phyloP scores from a whole-genome alignment of 2,888 invertebrate species.

The Dicranocentrus wangi region DNA sequence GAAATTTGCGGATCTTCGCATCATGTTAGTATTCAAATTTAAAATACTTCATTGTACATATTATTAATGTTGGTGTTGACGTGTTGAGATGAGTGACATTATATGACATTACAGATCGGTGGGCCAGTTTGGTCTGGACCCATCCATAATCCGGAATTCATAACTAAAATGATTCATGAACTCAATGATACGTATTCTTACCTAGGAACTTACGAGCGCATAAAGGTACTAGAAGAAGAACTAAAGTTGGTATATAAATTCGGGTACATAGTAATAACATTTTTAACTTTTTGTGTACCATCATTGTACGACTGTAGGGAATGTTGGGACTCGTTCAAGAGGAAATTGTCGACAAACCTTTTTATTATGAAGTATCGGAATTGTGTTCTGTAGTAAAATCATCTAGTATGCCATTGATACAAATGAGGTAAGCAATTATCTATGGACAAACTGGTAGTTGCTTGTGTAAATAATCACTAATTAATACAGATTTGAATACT shows the following conservation, averaged over 20 bases:
- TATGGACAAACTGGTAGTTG: not conserved
- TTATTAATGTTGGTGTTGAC: too few relatives aligned
- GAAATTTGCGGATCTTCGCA: conserved; percentile 84
- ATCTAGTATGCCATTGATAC: conserved; percentile 82
- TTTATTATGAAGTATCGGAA: conserved; percentile 90
- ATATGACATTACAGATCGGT: too few relatives aligned
- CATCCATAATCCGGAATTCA: conserved; percentile 87
- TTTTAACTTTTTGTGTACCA: not conserved
- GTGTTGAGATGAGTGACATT: too few relatives aligned
- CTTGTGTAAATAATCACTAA: not conserved
- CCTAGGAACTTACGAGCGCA: conserved; percentile 83
- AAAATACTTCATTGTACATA: too few relatives aligned
- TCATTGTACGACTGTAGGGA: conserved; percentile 77
- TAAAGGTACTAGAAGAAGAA: conserved; percentile 75
- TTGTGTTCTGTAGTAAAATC: conserved; percentile 84
- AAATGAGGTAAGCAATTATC: conserved; percentile 79
- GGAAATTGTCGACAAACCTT: conserved; percentile 87
- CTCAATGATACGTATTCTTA: conserved; percentile 74
- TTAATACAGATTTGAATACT: too few relatives aligned
- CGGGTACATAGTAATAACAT: not conserved
- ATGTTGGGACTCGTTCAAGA: conserved; percentile 86
- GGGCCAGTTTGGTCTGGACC: conserved; percentile 96
- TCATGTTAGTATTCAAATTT: conserved; percentile 83
- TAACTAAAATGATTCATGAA: conserved; percentile 79
- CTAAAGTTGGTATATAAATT: not conserved